A percentile compares a stretch with the other conserved stretches of the same genome.
These are phyloP conservation scores for Ceratina calcarata DNA, from an alignment of 1,140 invertebrate species.

Conservation along the genomic window DNA sequence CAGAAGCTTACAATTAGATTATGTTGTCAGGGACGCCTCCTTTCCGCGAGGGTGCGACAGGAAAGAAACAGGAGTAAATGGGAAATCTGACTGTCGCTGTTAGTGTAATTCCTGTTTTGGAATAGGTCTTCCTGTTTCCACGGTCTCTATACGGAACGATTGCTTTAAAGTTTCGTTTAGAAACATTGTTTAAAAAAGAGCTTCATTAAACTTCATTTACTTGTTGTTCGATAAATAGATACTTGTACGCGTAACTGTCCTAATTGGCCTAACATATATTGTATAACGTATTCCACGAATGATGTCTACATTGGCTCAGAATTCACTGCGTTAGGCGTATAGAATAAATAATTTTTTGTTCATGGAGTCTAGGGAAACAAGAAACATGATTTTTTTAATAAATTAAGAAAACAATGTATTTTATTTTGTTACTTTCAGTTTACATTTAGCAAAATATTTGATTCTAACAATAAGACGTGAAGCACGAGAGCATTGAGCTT, in stretches of 20 bases:
- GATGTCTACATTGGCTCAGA: too few relatives aligned
- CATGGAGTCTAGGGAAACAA: too few relatives aligned
- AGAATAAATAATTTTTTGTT: too few relatives aligned
- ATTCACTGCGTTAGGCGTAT: too few relatives aligned
- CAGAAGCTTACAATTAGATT: conserved; percentile 54
- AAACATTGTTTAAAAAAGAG: neutral
- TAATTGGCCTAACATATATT: too few relatives aligned
- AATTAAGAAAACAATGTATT: too few relatives aligned
- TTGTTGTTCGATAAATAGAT: conserved; percentile 17
- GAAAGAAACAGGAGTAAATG: conserved; percentile 19
- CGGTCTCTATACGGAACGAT: too few relatives aligned
- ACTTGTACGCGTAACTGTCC: neutral
- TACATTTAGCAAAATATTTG: too few relatives aligned
- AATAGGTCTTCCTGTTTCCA: neutral
- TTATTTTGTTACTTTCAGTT: too few relatives aligned
- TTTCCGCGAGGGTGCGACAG: conserved; percentile 15
- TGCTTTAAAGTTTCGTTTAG: neutral
- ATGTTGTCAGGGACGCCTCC: neutral
- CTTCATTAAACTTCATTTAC: conserved; percentile 2
- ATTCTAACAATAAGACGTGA: neutral
- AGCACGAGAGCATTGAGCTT: neutral
- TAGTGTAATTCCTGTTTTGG: conserved; percentile 57
- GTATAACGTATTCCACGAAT: too few relatives aligned
- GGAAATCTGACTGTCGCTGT: conserved; percentile 50
- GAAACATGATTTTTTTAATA: too few relatives aligned